Evolutionary conservation across 2,797 vertebrate species (phyloP).

Genomic region (Taenioides sp.): DNA sequence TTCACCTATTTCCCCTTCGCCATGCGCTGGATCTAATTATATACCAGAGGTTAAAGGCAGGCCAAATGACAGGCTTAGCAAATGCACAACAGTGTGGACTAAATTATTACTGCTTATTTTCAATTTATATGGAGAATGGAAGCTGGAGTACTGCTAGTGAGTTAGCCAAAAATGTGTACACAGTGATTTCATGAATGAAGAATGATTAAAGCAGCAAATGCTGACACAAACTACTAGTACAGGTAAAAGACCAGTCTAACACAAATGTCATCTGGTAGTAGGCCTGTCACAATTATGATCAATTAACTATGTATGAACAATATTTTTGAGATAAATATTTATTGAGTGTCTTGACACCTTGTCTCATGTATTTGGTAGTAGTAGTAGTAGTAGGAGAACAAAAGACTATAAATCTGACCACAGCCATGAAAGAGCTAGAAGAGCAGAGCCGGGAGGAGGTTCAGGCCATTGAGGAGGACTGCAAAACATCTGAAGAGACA

Average conservation of each 20-base stretch:
- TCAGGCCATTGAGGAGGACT: neutral
- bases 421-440: neutral
- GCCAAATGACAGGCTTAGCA: neutral
- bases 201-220: neutral
- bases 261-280: no score
- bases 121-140: neutral
- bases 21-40: slow-evolving; percentile 8
- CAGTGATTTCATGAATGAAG: neutral
- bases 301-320: neutral
- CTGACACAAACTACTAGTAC: neutral
- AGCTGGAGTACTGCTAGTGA: neutral
- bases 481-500: neutral
- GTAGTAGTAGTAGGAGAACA: neutral
- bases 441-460: neutral
- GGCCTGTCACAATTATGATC: neutral
- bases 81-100: slow-evolving; percentile 2
- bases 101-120: slow-evolving; percentile 7
- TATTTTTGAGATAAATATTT: no score
- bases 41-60: neutral
- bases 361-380: neutral
- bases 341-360: neutral
- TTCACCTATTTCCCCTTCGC: neutral
- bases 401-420: neutral
- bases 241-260: neutral
- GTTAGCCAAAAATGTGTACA: neutral